A percentile compares a stretch with the other conserved stretches of the same genome.
These are phyloP conservation scores for Pasiphila rectangulata DNA, from an alignment of 2,888 invertebrate genomes.

Conservation along the genomic window DNA sequence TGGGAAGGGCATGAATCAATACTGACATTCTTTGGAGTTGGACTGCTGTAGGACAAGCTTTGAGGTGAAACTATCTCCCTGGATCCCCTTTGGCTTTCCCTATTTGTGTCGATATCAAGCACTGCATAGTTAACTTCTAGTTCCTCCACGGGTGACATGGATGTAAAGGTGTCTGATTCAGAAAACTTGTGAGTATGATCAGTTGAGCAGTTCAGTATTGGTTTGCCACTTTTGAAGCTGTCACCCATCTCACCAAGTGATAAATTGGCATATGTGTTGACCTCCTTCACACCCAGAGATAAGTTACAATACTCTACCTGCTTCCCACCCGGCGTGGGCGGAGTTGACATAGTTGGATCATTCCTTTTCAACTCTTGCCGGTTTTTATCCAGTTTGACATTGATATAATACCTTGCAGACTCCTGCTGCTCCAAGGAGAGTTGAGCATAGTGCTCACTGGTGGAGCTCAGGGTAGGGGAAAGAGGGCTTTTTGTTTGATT, in stretches of 20 bases:
- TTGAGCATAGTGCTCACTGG: slow-evolving; percentile 75
- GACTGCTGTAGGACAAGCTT: slow-evolving; percentile 54
- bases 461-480: slow-evolving; percentile 68
- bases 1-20: slow-evolving; percentile 54
- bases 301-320: slow-evolving; percentile 69
- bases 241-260: slow-evolving; percentile 62
- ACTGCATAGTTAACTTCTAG: slow-evolving; percentile 87
- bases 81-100: slow-evolving; percentile 49
- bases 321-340: slow-evolving; percentile 55
- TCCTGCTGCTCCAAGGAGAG: slow-evolving; percentile 67
- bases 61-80: slow-evolving; percentile 58
- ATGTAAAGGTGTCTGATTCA: slow-evolving; percentile 68
- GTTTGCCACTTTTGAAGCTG: slow-evolving; percentile 51
- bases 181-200: slow-evolving; percentile 64
- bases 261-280: slow-evolving; percentile 69
- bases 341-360: slow-evolving; percentile 58
- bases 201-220: slow-evolving; percentile 41
- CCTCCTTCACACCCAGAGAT: slow-evolving; percentile 52
- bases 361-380: slow-evolving; percentile 45
- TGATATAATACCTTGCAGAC: slow-evolving; percentile 66
- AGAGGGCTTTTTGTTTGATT: slow-evolving; percentile 45
- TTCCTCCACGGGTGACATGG: slow-evolving; percentile 67
- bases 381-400: slow-evolving; percentile 56
- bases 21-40: slow-evolving; percentile 60
- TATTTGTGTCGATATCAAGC: slow-evolving; percentile 85